A percentile compares a stretch with the other conserved stretches of the same genome.
Evolutionary conservation across 2,113 vertebrate species (phyloP).

Genomic region (Sus scrofa): DNA sequence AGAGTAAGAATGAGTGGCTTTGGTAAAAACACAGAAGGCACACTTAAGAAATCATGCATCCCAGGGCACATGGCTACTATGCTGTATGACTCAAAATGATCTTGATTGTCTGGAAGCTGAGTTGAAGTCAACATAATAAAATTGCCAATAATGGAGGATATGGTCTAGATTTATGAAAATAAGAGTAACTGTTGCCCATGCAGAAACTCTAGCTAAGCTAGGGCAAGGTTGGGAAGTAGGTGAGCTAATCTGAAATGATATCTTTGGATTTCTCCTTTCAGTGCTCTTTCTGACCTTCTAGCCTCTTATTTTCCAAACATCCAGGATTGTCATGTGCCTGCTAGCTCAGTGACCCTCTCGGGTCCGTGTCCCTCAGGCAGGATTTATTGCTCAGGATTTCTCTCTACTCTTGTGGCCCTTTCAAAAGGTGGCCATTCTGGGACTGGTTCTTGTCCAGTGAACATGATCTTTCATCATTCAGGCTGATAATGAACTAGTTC

Average conservation of each 20-base stretch:
- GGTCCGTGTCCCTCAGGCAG: background rate
- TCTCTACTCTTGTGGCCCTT: slow-evolving; percentile 4
- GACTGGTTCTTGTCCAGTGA: slow-evolving; percentile 1
- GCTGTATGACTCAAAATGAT: background rate
- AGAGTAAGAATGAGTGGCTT: slow-evolving; percentile 28
- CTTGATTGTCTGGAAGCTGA: background rate
- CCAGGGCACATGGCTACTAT: background rate
- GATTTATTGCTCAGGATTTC: background rate
- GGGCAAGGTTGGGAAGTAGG: background rate
- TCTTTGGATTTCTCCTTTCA: slow-evolving; percentile 45
- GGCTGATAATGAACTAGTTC: background rate
- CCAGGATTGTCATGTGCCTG: background rate
- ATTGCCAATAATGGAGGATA: slow-evolving; percentile 10
- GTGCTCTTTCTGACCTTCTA: background rate
- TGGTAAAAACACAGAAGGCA: slow-evolving; percentile 31
- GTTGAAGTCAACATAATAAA: slow-evolving; percentile 29
- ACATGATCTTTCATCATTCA: slow-evolving; percentile 34
- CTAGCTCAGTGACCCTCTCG: slow-evolving; percentile 8
- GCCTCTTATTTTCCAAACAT: background rate
- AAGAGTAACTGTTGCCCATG: background rate
- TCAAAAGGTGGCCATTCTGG: background rate
- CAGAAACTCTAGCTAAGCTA: background rate
- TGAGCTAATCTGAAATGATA: background rate
- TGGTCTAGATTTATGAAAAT: background rate
- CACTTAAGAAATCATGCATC: slow-evolving; percentile 35